phyloP scores from a whole-genome alignment of 2,113 vertebrate species.

The Oceanodroma tethys region DNA sequence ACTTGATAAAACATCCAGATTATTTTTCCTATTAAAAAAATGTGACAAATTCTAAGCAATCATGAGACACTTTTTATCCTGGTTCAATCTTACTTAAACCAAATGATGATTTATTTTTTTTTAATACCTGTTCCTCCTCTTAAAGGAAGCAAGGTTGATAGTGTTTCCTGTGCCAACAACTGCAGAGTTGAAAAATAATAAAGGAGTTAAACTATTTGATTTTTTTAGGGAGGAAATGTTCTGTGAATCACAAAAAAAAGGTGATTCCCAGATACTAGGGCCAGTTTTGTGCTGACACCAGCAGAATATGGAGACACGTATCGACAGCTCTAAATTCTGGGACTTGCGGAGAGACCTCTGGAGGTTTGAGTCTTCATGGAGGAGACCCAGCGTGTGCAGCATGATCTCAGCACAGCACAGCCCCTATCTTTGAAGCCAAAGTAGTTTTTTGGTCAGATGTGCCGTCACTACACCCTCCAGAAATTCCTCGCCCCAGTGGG shows the following conservation, averaged over 20 bases:
- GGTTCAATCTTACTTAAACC: neutral
- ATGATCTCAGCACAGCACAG: neutral
- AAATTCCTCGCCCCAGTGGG: neutral
- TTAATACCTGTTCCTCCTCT: neutral
- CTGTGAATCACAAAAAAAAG: neutral
- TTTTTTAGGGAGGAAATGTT: neutral
- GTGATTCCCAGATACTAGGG: neutral
- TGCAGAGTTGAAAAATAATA: neutral
- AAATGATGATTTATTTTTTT: neutral
- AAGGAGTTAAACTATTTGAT: neutral
- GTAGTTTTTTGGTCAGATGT: neutral
- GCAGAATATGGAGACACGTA: fast-evolving
- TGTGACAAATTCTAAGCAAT: neutral
- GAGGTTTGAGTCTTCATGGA: neutral
- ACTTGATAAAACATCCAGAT: neutral
- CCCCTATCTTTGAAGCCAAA: neutral
- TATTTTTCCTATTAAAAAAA: neutral
- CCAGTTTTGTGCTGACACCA: neutral
- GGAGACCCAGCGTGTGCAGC: neutral
- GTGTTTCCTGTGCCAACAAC: neutral
- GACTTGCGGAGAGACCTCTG: neutral
- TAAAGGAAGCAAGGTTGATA: neutral
- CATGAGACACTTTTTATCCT: neutral
- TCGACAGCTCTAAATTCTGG: neutral
- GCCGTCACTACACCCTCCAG: neutral